These are phyloP conservation scores for Cyrtorhinus lividipennis DNA, from an alignment of 1,140 invertebrate genomes.

Conservation along the genomic window DNA sequence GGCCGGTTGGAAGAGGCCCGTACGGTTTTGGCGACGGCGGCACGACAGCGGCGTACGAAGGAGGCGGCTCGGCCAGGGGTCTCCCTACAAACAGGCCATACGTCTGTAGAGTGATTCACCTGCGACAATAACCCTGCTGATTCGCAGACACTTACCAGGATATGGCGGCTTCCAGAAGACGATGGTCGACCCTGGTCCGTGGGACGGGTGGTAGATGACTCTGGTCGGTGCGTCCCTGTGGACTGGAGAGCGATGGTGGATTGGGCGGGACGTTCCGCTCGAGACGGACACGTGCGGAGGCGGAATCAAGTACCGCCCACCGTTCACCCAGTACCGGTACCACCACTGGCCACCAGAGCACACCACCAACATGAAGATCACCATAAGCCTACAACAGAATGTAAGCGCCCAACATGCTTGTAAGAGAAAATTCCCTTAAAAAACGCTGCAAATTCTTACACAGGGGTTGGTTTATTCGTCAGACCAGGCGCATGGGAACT, in stretches of 20 bases:
- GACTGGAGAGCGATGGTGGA: constrained; percentile 29
- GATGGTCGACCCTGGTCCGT: constrained; percentile 33
- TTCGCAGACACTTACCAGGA: neutral
- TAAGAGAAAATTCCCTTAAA: too few relatives aligned
- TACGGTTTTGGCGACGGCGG: constrained; percentile 26
- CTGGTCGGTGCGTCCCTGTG: constrained; percentile 31
- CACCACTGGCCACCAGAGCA: constrained; percentile 39
- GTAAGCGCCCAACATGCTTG: too few relatives aligned
- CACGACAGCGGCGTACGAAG: constrained; percentile 6
- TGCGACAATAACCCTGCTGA: neutral
- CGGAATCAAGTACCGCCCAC: constrained; percentile 23
- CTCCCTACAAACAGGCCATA: too few relatives aligned
- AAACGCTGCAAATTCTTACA: too few relatives aligned
- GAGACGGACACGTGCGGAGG: constrained; percentile 22
- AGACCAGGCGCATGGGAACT: too few relatives aligned
- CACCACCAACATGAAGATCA: constrained; percentile 38
- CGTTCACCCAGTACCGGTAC: constrained; percentile 37
- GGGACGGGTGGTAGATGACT: constrained; percentile 9
- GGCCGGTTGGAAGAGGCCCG: constrained; percentile 33
- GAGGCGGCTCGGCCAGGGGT: neutral
- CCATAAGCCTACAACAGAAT: constrained; percentile 35
- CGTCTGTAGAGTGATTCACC: too few relatives aligned
- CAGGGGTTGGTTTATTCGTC: too few relatives aligned
- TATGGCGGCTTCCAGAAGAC: constrained; percentile 34
- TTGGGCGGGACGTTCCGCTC: constrained; percentile 26